Base-by-base conservation (phyloP, 2,888 invertebrate species). In the Myathropa florea region DNA sequence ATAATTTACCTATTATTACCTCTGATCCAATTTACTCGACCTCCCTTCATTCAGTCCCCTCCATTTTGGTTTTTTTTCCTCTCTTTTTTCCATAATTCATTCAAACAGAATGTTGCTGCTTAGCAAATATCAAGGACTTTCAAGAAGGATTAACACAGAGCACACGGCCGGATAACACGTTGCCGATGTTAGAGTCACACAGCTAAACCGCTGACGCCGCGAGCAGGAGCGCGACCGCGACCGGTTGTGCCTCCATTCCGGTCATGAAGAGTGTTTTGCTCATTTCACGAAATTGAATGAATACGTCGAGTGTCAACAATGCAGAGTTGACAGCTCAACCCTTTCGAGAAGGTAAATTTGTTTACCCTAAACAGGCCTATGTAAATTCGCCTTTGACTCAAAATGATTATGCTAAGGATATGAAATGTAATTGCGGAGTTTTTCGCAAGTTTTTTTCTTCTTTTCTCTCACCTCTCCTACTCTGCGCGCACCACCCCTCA, bases 231-330 rank as follows among this genome's bases (percentile, higher is more conserved):
- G 59, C 57, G 61, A 72, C 67, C 53, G 59, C 57, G 68, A 64
- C 55, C 36, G 63, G 63, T 39, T 18, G 9, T 18, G n/a, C 28
- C 18, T 63, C 28, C 33, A 12, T 63, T 63, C 28, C 21, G 33
- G 21, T 30, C 33, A 12, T 65, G 10, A 24, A 24, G 65, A 63
- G 60, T n/a, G 46, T 68, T 73, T 77, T 77, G 81, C 72, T 77
- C 77, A 72, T 81, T 71, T 68, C 21, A 77, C 63, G 55, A 81
- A 85, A 85, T 81, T 85, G 81, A 76, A 71, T 76, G 76, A 78
- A 85, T 85, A 76, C 81, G 61, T 57, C 36, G 76, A 82, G 82
- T 82, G 85, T 77, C 82, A 85, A 82, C 85, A 85, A 68, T 85
- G 82, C 71, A 68, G 72, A 72, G 77, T 85, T 77, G 60, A 85